Conservation (phyloP, 1,140 invertebrate species). For the Neodiprion fabricii region DNA sequence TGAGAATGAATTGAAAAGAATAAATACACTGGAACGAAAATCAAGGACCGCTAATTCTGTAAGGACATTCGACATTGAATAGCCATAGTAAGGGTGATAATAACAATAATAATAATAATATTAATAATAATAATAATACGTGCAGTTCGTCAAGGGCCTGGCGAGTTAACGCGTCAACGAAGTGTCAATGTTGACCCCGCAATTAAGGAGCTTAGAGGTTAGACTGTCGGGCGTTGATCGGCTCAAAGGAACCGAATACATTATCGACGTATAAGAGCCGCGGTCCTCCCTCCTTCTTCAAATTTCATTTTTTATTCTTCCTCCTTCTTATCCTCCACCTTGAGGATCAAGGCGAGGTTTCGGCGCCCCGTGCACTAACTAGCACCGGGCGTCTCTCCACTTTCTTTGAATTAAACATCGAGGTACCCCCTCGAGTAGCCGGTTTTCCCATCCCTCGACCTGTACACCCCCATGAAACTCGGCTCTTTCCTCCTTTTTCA, state of each 20-base stretch:
- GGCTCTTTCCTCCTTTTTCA: not conserved
- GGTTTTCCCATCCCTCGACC: not conserved
- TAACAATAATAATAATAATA: no score
- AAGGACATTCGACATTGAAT: no score
- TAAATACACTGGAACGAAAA: no score
- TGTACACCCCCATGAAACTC: not conserved
- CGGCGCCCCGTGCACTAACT: not conserved
- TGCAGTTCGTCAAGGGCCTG: no score
- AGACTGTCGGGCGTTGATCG: not conserved
- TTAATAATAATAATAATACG: no score
- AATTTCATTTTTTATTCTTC: not conserved
- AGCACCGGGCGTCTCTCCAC: constrained; percentile 3
- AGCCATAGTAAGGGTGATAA: no score
- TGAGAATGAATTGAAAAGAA: no score
- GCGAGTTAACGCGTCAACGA: not conserved
- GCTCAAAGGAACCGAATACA: constrained; percentile 6
- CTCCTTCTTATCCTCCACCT: not conserved
- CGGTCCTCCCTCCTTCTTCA: not conserved
- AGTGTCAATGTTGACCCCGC: constrained; percentile 3
- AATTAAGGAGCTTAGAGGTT: not conserved
- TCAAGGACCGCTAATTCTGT: no score
- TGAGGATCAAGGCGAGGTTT: not conserved
- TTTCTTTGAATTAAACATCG: constrained; percentile 4
- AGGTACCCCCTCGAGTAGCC: not conserved
- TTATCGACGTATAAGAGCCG: not conserved